Conservation (phyloP, 2,797 vertebrate species). For the Pterois miles region DNA sequence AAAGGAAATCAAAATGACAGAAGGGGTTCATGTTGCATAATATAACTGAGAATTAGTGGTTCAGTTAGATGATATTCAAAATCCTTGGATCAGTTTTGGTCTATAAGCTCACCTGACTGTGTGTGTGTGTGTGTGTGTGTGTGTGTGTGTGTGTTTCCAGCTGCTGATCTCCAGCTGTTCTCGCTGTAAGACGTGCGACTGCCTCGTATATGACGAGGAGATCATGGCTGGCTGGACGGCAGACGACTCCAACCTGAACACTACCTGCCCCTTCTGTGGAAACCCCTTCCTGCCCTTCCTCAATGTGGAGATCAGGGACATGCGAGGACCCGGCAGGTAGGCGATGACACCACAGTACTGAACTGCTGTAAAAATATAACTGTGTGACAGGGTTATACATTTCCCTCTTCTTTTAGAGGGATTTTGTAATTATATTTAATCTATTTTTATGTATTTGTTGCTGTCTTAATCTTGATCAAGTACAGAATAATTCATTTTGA, state of each 20-base stretch:
- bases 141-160: slow-evolving; percentile 62
- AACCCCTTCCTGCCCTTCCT: slow-evolving; percentile 95
- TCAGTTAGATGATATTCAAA: neutral
- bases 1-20: neutral
- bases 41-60: neutral
- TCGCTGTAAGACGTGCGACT: slow-evolving; percentile 95
- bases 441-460: neutral
- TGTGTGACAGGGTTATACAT: neutral
- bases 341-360: neutral
- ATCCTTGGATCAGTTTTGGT: neutral
- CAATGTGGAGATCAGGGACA: slow-evolving; percentile 93
- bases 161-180: slow-evolving; percentile 98
- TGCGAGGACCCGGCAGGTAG: slow-evolving; percentile 91
- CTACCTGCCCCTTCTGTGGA: slow-evolving; percentile 96
- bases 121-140: neutral
- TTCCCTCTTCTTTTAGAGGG: neutral
- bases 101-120: neutral
- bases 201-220: slow-evolving; percentile 98
- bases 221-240: slow-evolving; percentile 99
- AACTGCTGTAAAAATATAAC: neutral
- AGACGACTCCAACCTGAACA: slow-evolving; percentile 98
- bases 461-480: no score
- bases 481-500: neutral
- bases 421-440: neutral
- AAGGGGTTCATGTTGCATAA: neutral